Evolutionary conservation across 2,113 vertebrate genomes (phyloP).

Genomic region (Indri indri): DNA sequence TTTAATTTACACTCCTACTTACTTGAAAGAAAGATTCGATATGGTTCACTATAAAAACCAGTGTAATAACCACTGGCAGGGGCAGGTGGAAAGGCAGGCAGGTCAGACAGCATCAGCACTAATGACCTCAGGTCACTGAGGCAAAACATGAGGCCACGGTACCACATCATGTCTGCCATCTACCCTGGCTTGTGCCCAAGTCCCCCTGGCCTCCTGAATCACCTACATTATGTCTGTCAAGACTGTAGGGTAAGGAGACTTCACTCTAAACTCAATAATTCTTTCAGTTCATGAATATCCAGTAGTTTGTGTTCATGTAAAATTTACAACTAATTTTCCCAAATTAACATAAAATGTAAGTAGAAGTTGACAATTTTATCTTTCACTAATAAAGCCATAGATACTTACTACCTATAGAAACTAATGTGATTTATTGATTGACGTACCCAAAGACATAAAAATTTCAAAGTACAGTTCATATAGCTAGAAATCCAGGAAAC

Average conservation of each 20-base stretch:
- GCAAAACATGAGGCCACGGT: neutral
- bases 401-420: neutral
- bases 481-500: neutral
- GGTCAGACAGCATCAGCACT: no score
- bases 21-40: neutral
- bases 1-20: neutral
- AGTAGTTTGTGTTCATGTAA: neutral
- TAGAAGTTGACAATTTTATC: neutral
- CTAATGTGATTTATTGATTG: neutral
- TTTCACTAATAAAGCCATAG: neutral
- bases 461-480: neutral
- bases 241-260: neutral
- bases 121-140: neutral
- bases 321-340: neutral
- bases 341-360: neutral
- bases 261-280: neutral
- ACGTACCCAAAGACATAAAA: neutral
- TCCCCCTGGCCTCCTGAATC: neutral
- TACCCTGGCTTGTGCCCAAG: neutral
- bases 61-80: no score
- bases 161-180: neutral
- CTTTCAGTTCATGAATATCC: neutral
- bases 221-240: neutral
- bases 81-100: neutral
- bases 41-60: neutral